Evolutionary conservation across 23 tunicate species (phyloP).

Genomic region (Phallusia fumigata): DNA sequence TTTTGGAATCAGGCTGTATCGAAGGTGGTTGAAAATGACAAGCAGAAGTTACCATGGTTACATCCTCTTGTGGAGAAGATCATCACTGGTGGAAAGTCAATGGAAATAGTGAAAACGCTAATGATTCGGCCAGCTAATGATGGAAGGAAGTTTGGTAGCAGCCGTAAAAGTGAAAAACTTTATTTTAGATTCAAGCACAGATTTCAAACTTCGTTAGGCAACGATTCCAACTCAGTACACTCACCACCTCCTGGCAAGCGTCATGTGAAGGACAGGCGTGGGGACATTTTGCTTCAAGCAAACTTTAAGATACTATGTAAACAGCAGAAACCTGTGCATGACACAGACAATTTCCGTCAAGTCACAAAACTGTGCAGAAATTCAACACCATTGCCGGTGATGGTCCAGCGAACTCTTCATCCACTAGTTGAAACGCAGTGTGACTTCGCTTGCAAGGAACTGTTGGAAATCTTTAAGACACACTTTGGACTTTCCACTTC

Average conservation of each 20-base stretch:
- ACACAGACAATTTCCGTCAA: neutral
- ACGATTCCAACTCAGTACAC: neutral
- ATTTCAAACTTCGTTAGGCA: neutral
- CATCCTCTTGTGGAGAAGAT: slow-evolving; percentile 30
- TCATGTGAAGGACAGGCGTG: neutral
- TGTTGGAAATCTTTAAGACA: slow-evolving; percentile 13
- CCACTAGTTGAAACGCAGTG: slow-evolving; percentile 8
- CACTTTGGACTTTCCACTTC: slow-evolving; percentile 21
- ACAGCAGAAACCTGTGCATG: neutral
- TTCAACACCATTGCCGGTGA: neutral
- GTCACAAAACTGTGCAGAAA: neutral
- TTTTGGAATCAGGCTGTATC: slow-evolving; percentile 62
- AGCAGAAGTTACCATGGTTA: slow-evolving; percentile 41
- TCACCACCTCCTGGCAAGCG: neutral
- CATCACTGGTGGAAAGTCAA: slow-evolving; percentile 76
- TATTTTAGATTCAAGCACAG: neutral
- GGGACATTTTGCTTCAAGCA: neutral
- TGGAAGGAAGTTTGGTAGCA: no score
- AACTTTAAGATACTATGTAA: neutral
- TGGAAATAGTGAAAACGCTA: slow-evolving; percentile 67
- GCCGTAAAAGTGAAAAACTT: neutral
- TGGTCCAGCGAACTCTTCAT: neutral
- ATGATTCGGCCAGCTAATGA: neutral
- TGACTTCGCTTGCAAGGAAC: neutral
- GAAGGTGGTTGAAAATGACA: slow-evolving; percentile 16